Conservation (phyloP, 2,113 vertebrate species). For the Amblyornis subalaris region DNA sequence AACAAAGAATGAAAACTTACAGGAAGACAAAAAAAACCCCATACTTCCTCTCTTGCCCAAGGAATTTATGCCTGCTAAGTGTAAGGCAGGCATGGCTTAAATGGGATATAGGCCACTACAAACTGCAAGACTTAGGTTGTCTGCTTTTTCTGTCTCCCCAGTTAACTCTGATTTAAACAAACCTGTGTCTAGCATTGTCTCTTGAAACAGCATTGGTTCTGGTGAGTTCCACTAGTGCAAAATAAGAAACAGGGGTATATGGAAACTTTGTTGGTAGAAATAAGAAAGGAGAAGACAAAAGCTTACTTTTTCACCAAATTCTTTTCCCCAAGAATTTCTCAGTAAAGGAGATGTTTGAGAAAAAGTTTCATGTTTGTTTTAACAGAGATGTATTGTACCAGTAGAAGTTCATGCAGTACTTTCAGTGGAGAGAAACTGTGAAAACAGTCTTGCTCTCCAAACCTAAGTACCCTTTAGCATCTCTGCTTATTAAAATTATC, state of each 20-base stretch:
- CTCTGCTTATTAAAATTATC: background rate
- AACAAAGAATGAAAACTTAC: background rate
- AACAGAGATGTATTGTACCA: background rate
- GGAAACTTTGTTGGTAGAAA: background rate
- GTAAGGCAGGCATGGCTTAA: background rate
- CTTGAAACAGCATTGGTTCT: background rate
- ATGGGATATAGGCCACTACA: background rate
- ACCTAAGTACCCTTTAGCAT: background rate
- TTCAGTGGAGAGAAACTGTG: background rate
- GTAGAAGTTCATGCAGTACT: background rate
- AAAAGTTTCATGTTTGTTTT: background rate
- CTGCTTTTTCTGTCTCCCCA: background rate
- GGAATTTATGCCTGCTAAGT: background rate
- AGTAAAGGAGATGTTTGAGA: background rate
- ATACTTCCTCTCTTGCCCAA: background rate
- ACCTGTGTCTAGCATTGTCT: fast-evolving
- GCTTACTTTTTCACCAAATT: background rate
- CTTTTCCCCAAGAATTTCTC: background rate
- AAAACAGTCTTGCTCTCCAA: background rate
- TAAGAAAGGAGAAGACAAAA: background rate
- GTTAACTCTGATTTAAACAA: background rate
- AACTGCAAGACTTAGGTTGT: background rate
- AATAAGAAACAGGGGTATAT: background rate
- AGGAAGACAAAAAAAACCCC: background rate
- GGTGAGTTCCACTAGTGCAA: background rate